Percentiles rank a stretch among this genome's conserved stretches.
phyloP scores from a whole-genome alignment of 2,113 vertebrate genomes.

The Zosterops japonicus region DNA sequence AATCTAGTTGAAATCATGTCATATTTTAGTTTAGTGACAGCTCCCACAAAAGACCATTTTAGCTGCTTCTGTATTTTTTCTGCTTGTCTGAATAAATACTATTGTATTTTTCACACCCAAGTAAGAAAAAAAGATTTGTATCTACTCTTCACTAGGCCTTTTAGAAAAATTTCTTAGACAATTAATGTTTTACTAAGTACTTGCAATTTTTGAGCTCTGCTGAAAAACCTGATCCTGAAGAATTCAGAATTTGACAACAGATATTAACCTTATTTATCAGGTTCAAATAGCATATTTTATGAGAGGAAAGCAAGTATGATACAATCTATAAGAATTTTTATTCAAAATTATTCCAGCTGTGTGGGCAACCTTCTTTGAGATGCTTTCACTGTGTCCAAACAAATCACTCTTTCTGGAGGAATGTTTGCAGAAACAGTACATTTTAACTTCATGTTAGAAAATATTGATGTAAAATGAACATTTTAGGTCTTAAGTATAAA shows the following conservation, averaged over 20 bases:
- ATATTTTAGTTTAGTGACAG: slow-evolving; percentile 46
- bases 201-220: neutral
- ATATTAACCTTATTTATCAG: neutral
- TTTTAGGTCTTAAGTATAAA: neutral
- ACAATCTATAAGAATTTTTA: neutral
- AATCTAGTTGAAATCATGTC: slow-evolving; percentile 14
- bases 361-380: neutral
- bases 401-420: neutral
- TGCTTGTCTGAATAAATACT: neutral
- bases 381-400: neutral
- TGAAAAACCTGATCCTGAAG: neutral
- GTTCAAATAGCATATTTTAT: neutral
- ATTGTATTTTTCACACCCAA: neutral
- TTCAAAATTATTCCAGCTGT: slow-evolving; percentile 2
- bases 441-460: neutral
- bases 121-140: neutral
- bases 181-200: neutral
- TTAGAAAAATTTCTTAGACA: neutral
- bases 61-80: neutral
- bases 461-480: neutral
- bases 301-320: neutral
- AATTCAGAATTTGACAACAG: neutral
- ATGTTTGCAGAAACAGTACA: neutral
- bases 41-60: neutral
- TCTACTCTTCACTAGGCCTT: neutral